Evolutionary conservation across 2,797 vertebrate genomes (phyloP), one percentile per base, ranked within the genome.

Genomic region (Picus viridis): DNA sequence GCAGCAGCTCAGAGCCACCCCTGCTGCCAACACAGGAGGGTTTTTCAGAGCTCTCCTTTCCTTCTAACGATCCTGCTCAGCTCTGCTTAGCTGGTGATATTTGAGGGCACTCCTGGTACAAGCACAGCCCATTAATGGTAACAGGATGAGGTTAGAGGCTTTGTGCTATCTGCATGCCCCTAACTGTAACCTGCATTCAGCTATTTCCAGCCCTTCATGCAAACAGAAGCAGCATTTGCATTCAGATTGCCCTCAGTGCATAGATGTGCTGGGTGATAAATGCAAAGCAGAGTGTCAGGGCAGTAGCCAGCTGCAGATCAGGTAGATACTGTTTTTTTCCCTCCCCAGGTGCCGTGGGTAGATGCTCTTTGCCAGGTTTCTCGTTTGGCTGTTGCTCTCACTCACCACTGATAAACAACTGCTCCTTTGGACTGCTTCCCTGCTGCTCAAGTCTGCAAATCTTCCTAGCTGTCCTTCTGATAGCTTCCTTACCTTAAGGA

Each of bases 201-300:
- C 92, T 95, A 79, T 95, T 96, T 96, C 79, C 90, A 93, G 80
- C 87, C 68, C 73, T 62, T 32, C 86, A 32, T 84, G 90, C 89
- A 94, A 94, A 92, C 27, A 78, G 80, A 76, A 89, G 83, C 4
- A 81, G 36, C 36, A 89, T 91, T 95, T 94, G 83, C 92, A 92
- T 96, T 83, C 73, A 45, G 61, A 62, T 89, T 93, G 87, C 90
- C 85, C 88, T 84, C 12, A 64, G 79, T 43, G 68, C 64, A 64
- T 24, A 89, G 90, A 92, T 89, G 82, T 74, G 58, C 65, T 58
- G 68, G 89, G 6, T 71, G 83, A 92, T 93, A 89, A 95, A 47
- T 63, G 43, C 43, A 16, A 93, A 86, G n/a, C 36, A 67, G 68
- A 58, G 23, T 0, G 5, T 32, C 53, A 93, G 85, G 86, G 77